A percentile compares a stretch with the other conserved stretches of the same genome.
Evolutionary conservation across 2,113 vertebrate genomes (phyloP).

Genomic region (Petromus typicus): DNA sequence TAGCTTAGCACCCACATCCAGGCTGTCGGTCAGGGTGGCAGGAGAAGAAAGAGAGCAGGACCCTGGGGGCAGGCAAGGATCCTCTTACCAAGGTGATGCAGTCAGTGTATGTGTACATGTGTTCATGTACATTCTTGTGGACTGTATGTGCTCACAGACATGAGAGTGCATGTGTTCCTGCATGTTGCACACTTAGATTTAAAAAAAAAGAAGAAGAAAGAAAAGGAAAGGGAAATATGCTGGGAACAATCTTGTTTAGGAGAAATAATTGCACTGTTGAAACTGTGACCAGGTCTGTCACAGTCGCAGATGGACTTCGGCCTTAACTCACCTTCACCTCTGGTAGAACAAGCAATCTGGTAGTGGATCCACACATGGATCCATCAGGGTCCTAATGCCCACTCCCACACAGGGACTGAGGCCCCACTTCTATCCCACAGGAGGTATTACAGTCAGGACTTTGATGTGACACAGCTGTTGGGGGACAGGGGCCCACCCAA

Average conservation of each 20-base stretch:
- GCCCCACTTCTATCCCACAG: background rate
- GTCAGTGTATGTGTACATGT: background rate
- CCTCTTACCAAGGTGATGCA: background rate
- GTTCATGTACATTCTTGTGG: background rate
- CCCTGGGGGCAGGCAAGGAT: background rate
- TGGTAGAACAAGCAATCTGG: no score
- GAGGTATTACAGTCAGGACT: background rate
- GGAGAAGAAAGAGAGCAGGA: no score
- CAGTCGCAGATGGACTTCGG: no score
- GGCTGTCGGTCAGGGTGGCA: background rate
- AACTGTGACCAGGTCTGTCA: no score
- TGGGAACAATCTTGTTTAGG: no score
- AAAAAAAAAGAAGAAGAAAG: no score
- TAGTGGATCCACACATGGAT: rapidly evolving
- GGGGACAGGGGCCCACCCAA: background rate
- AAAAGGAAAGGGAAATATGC: no score
- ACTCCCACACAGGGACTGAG: no score
- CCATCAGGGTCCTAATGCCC: background rate
- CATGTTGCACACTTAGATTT: no score
- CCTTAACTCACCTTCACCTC: no score
- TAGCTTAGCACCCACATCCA: background rate
- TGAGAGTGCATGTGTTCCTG: background rate
- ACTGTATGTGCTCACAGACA: background rate
- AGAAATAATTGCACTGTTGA: no score
- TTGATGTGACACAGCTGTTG: background rate